phyloP scores from a whole-genome alignment of 2,888 invertebrate species.

The Norana najaformis region DNA sequence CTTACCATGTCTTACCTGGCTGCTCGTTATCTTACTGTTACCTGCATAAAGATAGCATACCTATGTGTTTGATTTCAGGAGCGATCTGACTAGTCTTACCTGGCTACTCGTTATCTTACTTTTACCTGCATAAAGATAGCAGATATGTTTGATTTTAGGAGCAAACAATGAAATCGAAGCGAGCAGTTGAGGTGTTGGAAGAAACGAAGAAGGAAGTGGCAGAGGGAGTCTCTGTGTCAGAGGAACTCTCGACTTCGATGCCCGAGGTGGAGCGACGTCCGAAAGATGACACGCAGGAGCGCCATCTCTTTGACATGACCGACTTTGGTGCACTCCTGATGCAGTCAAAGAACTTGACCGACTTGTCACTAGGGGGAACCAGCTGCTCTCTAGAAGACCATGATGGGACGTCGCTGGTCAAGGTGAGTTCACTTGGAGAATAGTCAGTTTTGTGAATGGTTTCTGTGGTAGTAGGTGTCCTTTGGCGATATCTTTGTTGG shows the following conservation, averaged over 20 bases:
- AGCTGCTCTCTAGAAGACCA: neutral
- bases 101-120: neutral
- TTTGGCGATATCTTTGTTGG: neutral
- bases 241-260: neutral
- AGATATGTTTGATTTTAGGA: neutral
- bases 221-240: neutral
- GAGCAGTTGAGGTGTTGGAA: neutral
- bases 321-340: neutral
- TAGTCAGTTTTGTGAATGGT: neutral
- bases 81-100: too few species aligned
- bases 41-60: too few species aligned
- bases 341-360: neutral
- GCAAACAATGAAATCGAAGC: neutral
- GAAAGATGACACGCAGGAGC: neutral
- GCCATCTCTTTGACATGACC: neutral
- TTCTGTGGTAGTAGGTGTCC: neutral
- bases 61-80: too few species aligned
- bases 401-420: neutral
- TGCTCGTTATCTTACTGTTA: too few species aligned
- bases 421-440: neutral
- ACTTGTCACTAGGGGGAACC: slow-evolving; percentile 9
- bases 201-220: neutral
- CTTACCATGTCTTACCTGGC: too few species aligned
- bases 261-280: neutral
- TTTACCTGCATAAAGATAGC: neutral